Evolutionary conservation across 2,797 vertebrate species (phyloP).

Genomic region (Pipistrellus nathusii): DNA sequence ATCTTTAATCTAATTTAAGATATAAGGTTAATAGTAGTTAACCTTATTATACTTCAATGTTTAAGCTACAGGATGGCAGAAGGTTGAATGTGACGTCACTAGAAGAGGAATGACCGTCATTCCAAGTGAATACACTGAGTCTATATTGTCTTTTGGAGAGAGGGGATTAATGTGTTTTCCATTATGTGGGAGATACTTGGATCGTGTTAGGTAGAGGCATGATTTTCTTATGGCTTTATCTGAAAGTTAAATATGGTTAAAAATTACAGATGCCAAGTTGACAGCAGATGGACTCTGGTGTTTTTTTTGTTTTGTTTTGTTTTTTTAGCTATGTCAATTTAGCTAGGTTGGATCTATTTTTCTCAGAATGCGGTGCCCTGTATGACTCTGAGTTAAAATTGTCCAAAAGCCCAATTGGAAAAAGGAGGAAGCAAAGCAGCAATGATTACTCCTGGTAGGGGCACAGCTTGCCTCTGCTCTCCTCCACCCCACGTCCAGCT

Average conservation of each 20-base stretch:
- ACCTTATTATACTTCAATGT: neutral
- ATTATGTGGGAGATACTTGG: too few species aligned
- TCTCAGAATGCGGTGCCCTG: neutral
- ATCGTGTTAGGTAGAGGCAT: neutral
- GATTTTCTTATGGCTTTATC: neutral
- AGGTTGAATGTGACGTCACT: neutral
- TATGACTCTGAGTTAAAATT: neutral
- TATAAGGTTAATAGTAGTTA: neutral
- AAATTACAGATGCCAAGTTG: neutral
- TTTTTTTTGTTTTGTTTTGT: too few species aligned
- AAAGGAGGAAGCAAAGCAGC: neutral
- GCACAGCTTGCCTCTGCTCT: neutral
- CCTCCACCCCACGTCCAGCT: accelerated
- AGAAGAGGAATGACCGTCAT: neutral
- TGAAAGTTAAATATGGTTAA: neutral
- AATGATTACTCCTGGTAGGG: too few species aligned
- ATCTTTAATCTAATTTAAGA: neutral
- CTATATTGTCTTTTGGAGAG: neutral
- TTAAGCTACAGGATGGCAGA: neutral
- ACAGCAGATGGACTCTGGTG: neutral
- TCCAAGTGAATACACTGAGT: neutral
- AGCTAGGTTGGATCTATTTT: neutral
- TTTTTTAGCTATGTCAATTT: neutral
- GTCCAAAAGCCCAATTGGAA: neutral
- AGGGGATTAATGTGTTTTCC: neutral